Percentiles rank a stretch among this genome's conserved stretches.
These are phyloP conservation scores for Nothocercus julius DNA, from an alignment of 2,113 vertebrate species.

Conservation along the genomic window DNA sequence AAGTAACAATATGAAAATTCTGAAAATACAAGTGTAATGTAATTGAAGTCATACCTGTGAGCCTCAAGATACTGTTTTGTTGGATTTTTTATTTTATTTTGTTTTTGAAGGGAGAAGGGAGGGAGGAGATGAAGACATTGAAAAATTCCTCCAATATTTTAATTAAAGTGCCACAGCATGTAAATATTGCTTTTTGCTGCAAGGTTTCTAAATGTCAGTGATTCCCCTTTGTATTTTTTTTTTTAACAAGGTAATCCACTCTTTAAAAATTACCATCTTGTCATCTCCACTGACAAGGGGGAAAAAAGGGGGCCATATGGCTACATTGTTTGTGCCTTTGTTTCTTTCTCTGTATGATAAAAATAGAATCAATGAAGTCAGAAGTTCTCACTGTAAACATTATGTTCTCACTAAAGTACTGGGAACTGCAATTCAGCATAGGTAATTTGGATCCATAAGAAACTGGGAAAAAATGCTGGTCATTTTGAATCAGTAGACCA, in stretches of 20 bases:
- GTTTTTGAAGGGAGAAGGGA: not conserved
- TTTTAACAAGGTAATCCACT: not conserved
- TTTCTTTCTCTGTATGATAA: not conserved
- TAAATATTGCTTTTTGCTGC: not conserved
- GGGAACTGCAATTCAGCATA: not conserved
- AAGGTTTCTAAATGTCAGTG: constrained; percentile 20
- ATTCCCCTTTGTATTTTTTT: constrained; percentile 8
- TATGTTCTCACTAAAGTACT: not conserved
- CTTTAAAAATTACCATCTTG: constrained; percentile 44
- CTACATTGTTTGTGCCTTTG: not conserved
- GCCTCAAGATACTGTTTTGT: not conserved
- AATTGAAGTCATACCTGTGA: not conserved
- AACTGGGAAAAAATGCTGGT: not conserved
- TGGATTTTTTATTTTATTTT: not conserved
- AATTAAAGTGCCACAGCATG: constrained; percentile 3
- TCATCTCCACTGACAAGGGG: not conserved
- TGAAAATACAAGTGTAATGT: not conserved
- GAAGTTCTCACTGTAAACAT: not conserved
- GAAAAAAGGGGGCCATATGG: not conserved
- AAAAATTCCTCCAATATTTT: not conserved
- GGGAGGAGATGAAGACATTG: not conserved
- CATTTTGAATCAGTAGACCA: not conserved
- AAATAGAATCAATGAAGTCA: not conserved
- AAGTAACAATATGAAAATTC: not conserved
- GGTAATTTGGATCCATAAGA: not conserved